phyloP scores from a whole-genome alignment of 92 coral and sea anemone genomes.

The Micromussa lordhowensis region DNA sequence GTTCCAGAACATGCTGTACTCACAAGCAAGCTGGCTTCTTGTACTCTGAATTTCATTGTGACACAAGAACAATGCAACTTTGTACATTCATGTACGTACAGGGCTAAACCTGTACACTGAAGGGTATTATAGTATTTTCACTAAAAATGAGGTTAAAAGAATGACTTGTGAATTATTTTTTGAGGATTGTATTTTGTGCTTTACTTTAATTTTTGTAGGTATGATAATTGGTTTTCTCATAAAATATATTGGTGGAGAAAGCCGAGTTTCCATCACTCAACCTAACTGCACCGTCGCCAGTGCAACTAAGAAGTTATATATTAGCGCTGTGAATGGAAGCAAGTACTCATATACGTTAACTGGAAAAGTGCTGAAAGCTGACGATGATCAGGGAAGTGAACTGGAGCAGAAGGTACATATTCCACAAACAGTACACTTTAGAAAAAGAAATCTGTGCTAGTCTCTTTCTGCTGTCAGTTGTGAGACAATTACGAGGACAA shows the following conservation, averaged over 20 bases:
- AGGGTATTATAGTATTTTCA: too few relatives aligned
- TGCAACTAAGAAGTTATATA: constrained; percentile 77
- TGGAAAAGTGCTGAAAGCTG: constrained; percentile 72
- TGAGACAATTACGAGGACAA: too few relatives aligned
- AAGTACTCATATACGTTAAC: constrained; percentile 79
- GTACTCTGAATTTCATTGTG: too few relatives aligned
- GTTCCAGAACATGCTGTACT: too few relatives aligned
- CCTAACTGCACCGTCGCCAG: constrained; percentile 80
- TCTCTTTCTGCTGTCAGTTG: too few relatives aligned
- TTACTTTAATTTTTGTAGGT: constrained; percentile 52
- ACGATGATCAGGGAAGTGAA: constrained; percentile 64
- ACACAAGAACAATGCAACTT: too few relatives aligned
- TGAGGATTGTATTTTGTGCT: background rate
- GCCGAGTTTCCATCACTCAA: constrained; percentile 34
- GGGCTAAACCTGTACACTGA: too few relatives aligned
- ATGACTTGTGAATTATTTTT: background rate
- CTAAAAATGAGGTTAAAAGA: too few relatives aligned
- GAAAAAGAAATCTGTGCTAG: too few relatives aligned
- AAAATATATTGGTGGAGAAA: constrained; percentile 81
- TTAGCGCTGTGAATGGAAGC: constrained; percentile 69
- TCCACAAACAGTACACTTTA: background rate
- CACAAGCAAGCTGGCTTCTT: too few relatives aligned
- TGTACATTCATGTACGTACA: too few relatives aligned
- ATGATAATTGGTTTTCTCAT: constrained; percentile 86
- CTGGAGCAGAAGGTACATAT: constrained; percentile 88